Conservation (phyloP, 2,888 invertebrate species). For the Thymelicus acteon region DNA sequence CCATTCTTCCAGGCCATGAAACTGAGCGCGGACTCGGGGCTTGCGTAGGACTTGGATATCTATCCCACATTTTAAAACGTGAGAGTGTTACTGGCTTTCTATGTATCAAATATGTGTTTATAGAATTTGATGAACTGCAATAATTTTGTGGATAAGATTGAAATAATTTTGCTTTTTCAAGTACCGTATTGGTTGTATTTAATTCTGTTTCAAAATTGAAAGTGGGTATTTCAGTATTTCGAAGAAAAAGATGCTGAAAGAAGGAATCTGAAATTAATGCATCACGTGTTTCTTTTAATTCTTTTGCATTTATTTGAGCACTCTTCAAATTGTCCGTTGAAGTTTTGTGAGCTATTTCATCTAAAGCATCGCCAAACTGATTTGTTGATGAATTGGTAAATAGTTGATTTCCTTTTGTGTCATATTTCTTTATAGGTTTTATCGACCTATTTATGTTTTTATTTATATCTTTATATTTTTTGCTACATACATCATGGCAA, state of each 20-base stretch:
- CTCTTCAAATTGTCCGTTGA: constrained; percentile 57
- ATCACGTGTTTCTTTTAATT: constrained; percentile 84
- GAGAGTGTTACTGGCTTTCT: constrained; percentile 90
- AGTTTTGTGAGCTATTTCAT: constrained; percentile 60
- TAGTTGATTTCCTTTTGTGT: constrained; percentile 45
- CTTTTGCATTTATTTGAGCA: constrained; percentile 62
- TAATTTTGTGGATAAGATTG: constrained; percentile 78
- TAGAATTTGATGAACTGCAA: constrained; percentile 82
- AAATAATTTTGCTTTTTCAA: constrained; percentile 89
- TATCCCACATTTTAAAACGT: constrained; percentile 88
- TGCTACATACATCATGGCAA: constrained; percentile 69
- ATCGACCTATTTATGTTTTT: constrained; percentile 55
- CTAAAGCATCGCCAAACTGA: constrained; percentile 77
- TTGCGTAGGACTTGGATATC: constrained; percentile 73
- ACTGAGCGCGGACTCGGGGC: constrained; percentile 85
- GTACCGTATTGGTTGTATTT: constrained; percentile 81
- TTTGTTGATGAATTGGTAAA: constrained; percentile 55
- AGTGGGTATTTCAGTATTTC: constrained; percentile 65
- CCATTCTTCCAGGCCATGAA: constrained; percentile 85
- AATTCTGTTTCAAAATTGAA: constrained; percentile 63
- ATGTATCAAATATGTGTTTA: constrained; percentile 87
- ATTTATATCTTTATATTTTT: constrained; percentile 62
- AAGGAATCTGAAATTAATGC: constrained; percentile 87
- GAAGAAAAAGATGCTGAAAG: constrained; percentile 89
- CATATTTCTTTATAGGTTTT: constrained; percentile 54